Base-by-base conservation (phyloP, 1,140 invertebrate genomes). In the Catajapyx aquilonaris region DNA sequence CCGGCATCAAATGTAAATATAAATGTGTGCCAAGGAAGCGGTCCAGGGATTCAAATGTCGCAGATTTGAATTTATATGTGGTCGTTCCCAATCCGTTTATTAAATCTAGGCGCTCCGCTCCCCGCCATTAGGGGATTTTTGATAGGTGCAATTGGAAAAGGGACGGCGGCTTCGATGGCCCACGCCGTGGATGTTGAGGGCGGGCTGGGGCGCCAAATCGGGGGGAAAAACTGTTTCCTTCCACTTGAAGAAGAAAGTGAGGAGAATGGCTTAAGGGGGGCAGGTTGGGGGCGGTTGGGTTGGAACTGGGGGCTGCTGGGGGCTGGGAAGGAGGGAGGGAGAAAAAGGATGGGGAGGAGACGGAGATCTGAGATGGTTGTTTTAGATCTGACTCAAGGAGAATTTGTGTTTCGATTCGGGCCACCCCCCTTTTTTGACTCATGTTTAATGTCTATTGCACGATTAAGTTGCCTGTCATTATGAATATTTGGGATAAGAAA, bases 11-110 rank as follows among this genome's bases (percentile, higher is more conserved):
- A 28, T 28, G 23, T 28, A 28, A 28, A 28, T 28, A 28, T 28
- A 28, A 28, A 28, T 28, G 23, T 28, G 23, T 28, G 23, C 23
- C 23, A 28, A 28, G 23, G 13, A 28, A 28, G 13, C 7, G 13
- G 23, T 9, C 7, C 7, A 28, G 23, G 13, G 7, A 9, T 28
- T 28, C 23, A 28, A 28, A 28, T 28, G 13, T 13, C 23, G 7
- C 23, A 13, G 23, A 28, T 28, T 28, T 28, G 23, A 28, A 28
- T 28, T 28, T 28, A 28, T 28, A 28, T 28, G 23, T 28, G 23
- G 23, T 28, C 23, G 23, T 28, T 28, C 13, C 13, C 23, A 28
- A 28, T 28, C 23, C 23, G 23, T 28, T 28, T 28, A 28, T 28
- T 28, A 28, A 28, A 28, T 28, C 23, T 28, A 7, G 23, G 7